A percentile compares a stretch with the other conserved stretches of the same genome.
These are phyloP conservation scores for Lichenostomus cassidix DNA, from an alignment of 2,113 vertebrate genomes.

Conservation along the genomic window DNA sequence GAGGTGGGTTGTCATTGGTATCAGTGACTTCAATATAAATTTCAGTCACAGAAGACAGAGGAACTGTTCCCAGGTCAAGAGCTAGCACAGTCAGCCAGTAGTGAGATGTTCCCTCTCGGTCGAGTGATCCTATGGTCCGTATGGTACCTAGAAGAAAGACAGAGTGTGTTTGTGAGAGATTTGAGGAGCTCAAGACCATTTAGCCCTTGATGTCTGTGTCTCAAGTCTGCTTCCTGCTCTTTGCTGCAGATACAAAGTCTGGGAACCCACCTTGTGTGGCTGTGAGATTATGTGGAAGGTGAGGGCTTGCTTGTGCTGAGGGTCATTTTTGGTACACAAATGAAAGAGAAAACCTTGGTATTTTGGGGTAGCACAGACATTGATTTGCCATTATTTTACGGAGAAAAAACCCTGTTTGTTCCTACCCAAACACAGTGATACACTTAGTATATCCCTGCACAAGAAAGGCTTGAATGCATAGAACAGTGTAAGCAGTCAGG, in stretches of 20 bases:
- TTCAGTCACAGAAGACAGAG: slow-evolving; percentile 86
- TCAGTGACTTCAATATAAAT: slow-evolving; percentile 91
- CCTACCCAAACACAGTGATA: not conserved
- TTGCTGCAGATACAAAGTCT: not conserved
- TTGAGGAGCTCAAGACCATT: not conserved
- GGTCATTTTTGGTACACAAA: not conserved
- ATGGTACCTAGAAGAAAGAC: slow-evolving; percentile 81
- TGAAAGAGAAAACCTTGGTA: not conserved
- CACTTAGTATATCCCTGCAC: not conserved
- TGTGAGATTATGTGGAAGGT: not conserved
- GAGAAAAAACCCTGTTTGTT: not conserved
- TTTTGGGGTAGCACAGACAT: not conserved
- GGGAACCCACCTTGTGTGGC: not conserved
- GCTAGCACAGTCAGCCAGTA: slow-evolving; percentile 93
- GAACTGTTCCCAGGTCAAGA: slow-evolving; percentile 84
- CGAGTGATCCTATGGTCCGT: slow-evolving; percentile 77
- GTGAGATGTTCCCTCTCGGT: slow-evolving; percentile 82
- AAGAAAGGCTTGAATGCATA: not conserved
- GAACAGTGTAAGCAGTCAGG: not conserved
- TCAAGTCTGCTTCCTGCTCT: not conserved
- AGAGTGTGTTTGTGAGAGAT: not conserved
- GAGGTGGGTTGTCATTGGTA: slow-evolving; percentile 92
- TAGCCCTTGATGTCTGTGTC: not conserved
- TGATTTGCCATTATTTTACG: not conserved
- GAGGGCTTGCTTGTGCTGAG: not conserved